Evolutionary conservation across 2,113 vertebrate species (phyloP).

Genomic region (Melierax canorus): DNA sequence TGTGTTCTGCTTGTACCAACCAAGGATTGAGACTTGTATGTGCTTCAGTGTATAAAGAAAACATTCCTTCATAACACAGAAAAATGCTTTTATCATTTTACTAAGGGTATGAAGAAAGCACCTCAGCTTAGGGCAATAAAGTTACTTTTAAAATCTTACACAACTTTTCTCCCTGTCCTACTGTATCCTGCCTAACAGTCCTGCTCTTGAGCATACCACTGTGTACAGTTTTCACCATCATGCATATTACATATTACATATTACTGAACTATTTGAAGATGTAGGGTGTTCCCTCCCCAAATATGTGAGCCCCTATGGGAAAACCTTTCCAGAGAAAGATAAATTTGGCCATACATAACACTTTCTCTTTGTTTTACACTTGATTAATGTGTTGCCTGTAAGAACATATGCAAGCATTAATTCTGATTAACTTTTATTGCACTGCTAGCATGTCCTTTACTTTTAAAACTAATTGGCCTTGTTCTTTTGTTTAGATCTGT

Average conservation of each 20-base stretch:
- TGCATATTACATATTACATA: neutral
- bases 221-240: neutral
- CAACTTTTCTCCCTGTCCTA: neutral
- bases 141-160: neutral
- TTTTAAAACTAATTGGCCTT: constrained; percentile 27
- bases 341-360: neutral
- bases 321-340: neutral
- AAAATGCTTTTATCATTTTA: neutral
- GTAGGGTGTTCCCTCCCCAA: neutral
- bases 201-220: neutral
- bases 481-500: neutral
- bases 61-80: neutral
- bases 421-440: constrained; percentile 45
- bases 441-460: neutral
- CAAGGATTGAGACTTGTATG: neutral
- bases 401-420: constrained; percentile 28
- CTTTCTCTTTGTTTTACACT: neutral
- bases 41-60: neutral
- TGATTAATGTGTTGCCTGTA: constrained; percentile 17
- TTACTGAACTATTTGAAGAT: neutral
- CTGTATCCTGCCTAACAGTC: neutral
- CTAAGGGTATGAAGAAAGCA: neutral
- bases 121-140: neutral
- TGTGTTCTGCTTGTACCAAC: neutral
- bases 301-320: neutral